Evolutionary conservation across 2,113 vertebrate genomes (phyloP).

Genomic region (Amblyornis subalaris): DNA sequence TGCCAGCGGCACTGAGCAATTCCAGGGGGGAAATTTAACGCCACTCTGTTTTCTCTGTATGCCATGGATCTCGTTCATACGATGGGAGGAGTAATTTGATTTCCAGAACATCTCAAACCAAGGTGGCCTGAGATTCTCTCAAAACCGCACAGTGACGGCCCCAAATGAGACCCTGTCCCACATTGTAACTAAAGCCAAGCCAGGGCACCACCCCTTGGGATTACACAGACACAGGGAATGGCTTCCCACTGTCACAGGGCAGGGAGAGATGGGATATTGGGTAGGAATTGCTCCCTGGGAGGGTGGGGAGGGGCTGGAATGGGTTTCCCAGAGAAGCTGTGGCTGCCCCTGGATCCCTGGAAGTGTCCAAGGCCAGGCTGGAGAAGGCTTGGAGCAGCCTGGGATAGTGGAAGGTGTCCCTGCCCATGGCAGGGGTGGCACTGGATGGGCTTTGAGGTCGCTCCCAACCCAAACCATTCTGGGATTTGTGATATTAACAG

Average conservation of each 20-base stretch:
- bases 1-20: background rate
- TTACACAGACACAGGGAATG: fast-evolving
- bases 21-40: background rate
- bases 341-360: background rate
- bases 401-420: background rate
- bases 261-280: fast-evolving
- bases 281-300: background rate
- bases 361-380: background rate
- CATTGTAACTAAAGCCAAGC: fast-evolving
- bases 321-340: background rate
- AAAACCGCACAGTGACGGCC: fast-evolving
- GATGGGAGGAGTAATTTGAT: background rate
- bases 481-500: background rate
- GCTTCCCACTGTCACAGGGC: background rate
- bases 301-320: background rate
- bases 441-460: fast-evolving
- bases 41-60: background rate
- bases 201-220: background rate
- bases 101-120: background rate
- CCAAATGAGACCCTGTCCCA: background rate
- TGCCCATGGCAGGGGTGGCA: background rate
- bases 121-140: background rate
- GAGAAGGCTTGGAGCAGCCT: background rate
- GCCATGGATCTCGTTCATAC: background rate
- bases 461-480: fast-evolving